phyloP scores from a whole-genome alignment of 2,888 invertebrate species.

The Melanophora roralis region DNA sequence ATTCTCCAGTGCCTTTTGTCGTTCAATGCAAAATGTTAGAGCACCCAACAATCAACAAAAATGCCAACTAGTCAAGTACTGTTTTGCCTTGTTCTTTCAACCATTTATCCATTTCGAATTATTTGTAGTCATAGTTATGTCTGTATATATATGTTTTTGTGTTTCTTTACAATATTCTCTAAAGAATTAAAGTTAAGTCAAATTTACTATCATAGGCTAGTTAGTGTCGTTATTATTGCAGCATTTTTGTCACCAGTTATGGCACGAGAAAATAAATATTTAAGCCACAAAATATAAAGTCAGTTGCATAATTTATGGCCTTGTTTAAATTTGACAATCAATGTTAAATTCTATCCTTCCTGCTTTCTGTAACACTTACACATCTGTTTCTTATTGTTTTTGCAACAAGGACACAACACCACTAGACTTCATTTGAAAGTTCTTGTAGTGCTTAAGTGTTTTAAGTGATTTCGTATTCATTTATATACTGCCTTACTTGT shows the following conservation, averaged over 20 bases:
- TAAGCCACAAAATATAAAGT: slow-evolving; percentile 11
- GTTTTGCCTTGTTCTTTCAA: background rate
- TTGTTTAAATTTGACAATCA: slow-evolving; percentile 58
- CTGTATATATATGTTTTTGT: background rate
- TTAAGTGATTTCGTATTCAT: background rate
- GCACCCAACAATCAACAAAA: background rate
- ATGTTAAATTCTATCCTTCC: slow-evolving; percentile 38
- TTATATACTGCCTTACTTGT: background rate
- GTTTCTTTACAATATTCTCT: too few species aligned
- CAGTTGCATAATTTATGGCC: slow-evolving; percentile 59
- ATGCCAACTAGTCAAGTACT: slow-evolving; percentile 4
- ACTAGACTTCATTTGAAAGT: background rate
- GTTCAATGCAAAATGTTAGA: background rate
- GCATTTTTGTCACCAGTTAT: background rate
- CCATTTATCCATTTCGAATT: slow-evolving; percentile 19
- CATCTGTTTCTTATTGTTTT: background rate
- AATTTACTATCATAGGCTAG: background rate
- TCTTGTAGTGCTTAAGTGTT: background rate
- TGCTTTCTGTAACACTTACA: background rate
- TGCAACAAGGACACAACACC: background rate
- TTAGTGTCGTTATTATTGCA: background rate
- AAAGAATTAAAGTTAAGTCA: background rate
- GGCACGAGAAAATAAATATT: background rate
- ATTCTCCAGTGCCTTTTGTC: background rate
- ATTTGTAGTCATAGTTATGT: background rate